A percentile compares a stretch with the other conserved stretches of the same genome.
Conservation (phyloP, 2,797 vertebrate genomes). For the Tarsius wallacei region DNA sequence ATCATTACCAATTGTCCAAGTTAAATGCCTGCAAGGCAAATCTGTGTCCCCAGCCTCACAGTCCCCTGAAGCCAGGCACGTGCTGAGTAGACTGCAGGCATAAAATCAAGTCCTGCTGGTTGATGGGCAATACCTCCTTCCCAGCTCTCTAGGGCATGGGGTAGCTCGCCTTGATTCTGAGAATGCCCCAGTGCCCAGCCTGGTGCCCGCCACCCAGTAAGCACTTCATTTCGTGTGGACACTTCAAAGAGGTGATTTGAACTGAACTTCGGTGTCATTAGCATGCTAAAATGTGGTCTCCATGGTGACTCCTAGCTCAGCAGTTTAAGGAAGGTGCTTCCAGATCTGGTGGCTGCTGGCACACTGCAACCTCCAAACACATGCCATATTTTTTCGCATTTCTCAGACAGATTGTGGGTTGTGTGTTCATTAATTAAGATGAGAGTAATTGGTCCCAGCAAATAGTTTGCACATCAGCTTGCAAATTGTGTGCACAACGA, state of each 20-base stretch:
- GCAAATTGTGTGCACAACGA: slow-evolving; percentile 74
- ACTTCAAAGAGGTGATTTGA: not conserved
- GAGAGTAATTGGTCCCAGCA: slow-evolving; percentile 84
- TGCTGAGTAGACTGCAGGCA: not conserved
- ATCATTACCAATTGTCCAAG: not conserved
- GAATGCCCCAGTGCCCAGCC: not conserved
- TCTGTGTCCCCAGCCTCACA: not conserved
- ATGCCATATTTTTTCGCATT: slow-evolving; percentile 80
- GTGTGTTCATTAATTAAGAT: slow-evolving; percentile 82
- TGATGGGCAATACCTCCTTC: not conserved
- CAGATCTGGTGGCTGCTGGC: slow-evolving; percentile 70
- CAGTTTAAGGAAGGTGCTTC: slow-evolving; percentile 70
- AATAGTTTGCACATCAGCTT: slow-evolving; percentile 84
- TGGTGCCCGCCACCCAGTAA: not conserved
- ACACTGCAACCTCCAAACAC: slow-evolving; percentile 62
- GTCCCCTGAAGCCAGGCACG: not conserved
- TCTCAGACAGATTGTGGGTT: slow-evolving; percentile 86
- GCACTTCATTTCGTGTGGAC: not conserved
- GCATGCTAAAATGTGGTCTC: slow-evolving; percentile 53
- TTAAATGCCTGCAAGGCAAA: not conserved
- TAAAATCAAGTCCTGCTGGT: not conserved
- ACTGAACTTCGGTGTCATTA: not conserved
- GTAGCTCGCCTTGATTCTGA: not conserved
- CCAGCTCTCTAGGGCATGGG: not conserved
- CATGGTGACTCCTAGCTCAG: slow-evolving; percentile 61